A percentile compares a stretch with the other conserved stretches of the same genome.
These are phyloP conservation scores for Felis chaus DNA, from an alignment of 2,113 vertebrate genomes.

Conservation along the genomic window DNA sequence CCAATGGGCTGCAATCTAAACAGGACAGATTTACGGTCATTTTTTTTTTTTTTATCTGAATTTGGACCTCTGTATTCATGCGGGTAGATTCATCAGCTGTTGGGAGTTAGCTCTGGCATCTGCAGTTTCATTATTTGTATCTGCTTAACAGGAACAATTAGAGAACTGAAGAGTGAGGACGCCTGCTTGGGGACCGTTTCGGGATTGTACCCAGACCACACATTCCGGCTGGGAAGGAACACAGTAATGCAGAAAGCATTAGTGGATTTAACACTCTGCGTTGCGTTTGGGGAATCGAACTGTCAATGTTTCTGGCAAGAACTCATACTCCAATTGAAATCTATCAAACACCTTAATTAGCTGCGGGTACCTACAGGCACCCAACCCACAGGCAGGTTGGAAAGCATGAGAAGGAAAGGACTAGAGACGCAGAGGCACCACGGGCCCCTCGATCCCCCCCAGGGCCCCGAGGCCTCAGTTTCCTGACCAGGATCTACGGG, in stretches of 20 bases:
- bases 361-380: slow-evolving; percentile 57
- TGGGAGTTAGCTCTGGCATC: slow-evolving; percentile 75
- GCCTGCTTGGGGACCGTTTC: slow-evolving; percentile 82
- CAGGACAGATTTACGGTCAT: slow-evolving; percentile 67
- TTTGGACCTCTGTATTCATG: slow-evolving; percentile 49
- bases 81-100: slow-evolving; percentile 72
- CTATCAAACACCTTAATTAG: slow-evolving; percentile 82
- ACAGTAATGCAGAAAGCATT: slow-evolving; percentile 78
- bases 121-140: slow-evolving; percentile 85
- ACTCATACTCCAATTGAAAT: slow-evolving; percentile 85
- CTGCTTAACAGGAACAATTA: slow-evolving; percentile 85
- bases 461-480: not conserved
- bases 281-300: slow-evolving; percentile 75
- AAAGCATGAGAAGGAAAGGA: not conserved
- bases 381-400: slow-evolving; percentile 17
- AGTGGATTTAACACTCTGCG: slow-evolving; percentile 57
- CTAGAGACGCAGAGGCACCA: accelerated
- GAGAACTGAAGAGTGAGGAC: slow-evolving; percentile 74
- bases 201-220: slow-evolving; percentile 87
- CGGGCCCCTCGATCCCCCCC: accelerated
- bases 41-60: slow-evolving; percentile 45
- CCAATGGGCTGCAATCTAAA: slow-evolving; percentile 34
- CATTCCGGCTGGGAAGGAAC: slow-evolving; percentile 85
- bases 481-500: not conserved
- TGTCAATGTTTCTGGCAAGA: slow-evolving; percentile 85